phyloP scores from a whole-genome alignment of 2,113 vertebrate genomes.

The Melanostigma gelatinosum region DNA sequence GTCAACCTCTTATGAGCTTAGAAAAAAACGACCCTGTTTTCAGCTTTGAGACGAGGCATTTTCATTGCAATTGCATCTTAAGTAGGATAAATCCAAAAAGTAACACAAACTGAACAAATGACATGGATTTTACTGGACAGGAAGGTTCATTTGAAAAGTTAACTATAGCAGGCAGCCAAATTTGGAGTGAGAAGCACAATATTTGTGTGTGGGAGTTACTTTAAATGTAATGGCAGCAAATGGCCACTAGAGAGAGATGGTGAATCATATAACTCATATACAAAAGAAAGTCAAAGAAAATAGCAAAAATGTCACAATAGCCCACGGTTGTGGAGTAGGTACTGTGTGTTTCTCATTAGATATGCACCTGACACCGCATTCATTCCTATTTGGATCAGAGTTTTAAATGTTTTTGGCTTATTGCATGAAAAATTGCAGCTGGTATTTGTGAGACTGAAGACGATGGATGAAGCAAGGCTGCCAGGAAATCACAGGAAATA shows the following conservation, averaged over 20 bases:
- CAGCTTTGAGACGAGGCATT: neutral
- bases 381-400: neutral
- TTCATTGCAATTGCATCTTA: neutral
- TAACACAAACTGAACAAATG: neutral
- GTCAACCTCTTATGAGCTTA: neutral
- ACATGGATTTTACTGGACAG: neutral
- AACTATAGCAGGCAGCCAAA: neutral
- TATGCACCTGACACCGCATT: neutral
- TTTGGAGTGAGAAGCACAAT: neutral
- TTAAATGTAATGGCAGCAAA: conserved; percentile 12
- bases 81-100: neutral
- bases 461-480: neutral
- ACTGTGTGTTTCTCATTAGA: neutral
- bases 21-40: neutral
- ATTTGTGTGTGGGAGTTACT: neutral
- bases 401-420: neutral
- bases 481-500: neutral
- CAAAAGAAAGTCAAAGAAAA: neutral
- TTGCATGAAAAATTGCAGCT: neutral
- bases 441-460: neutral
- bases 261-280: neutral
- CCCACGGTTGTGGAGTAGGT: neutral
- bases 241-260: conserved; percentile 48
- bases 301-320: neutral
- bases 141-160: neutral